These are phyloP conservation scores for Ctenochaetus hawaiiensis DNA, from an alignment of 2,797 vertebrate genomes.

Conservation along the genomic window DNA sequence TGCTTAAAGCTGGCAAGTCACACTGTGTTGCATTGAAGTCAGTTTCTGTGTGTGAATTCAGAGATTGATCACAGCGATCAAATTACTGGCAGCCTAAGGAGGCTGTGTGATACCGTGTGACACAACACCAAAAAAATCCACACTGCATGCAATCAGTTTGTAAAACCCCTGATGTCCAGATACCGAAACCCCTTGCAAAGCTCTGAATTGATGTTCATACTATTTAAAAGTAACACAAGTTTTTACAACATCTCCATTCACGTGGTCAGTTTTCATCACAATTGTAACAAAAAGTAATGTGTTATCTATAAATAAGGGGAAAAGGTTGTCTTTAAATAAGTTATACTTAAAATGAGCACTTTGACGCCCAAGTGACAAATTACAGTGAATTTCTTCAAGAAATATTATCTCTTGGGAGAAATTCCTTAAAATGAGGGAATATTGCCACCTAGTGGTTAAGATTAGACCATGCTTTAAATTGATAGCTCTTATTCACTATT, in stretches of 20 bases:
- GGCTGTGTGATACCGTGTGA: background rate
- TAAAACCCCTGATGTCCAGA: slow-evolving; percentile 5
- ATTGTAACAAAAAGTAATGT: too few relatives aligned
- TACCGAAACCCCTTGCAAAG: background rate
- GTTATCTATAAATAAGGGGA: too few relatives aligned
- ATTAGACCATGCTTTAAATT: background rate
- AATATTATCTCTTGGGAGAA: background rate
- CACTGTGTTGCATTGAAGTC: background rate
- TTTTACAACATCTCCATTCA: background rate
- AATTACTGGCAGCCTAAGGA: background rate
- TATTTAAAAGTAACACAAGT: background rate
- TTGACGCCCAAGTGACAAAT: slow-evolving; percentile 9
- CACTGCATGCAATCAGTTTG: background rate
- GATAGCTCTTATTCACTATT: too few relatives aligned
- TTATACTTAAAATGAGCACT: background rate
- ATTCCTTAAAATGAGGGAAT: slow-evolving; percentile 12
- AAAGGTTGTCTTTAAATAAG: background rate
- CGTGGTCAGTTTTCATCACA: background rate
- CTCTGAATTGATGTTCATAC: background rate
- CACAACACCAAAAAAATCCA: slow-evolving; percentile 15
- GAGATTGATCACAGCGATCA: slow-evolving; percentile 11
- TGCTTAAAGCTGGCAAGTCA: background rate
- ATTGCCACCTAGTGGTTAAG: slow-evolving; percentile 60
- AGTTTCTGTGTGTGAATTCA: slow-evolving; percentile 1
- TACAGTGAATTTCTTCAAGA: slow-evolving; percentile 13